Conservation (phyloP, 2,888 invertebrate species). For the Tipula lateralis region DNA sequence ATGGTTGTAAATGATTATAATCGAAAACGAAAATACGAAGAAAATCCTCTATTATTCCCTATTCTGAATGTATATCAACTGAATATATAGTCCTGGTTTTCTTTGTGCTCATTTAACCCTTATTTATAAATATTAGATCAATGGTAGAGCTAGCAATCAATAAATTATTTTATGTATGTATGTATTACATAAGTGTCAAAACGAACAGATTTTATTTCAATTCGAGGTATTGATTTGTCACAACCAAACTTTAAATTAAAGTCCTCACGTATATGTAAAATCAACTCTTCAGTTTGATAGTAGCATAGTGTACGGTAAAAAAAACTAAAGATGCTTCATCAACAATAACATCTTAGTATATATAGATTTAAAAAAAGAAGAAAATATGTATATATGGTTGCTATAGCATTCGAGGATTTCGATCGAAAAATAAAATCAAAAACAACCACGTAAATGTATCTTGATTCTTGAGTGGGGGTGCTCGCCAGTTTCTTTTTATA, state of each 20-base stretch:
- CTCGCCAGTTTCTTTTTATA: neutral
- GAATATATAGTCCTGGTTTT: conserved; percentile 4
- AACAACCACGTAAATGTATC: neutral
- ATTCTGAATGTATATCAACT: neutral
- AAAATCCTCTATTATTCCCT: neutral
- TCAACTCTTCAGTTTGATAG: neutral
- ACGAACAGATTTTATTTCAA: neutral
- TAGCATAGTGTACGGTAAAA: neutral
- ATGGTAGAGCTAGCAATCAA: neutral
- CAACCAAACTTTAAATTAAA: neutral
- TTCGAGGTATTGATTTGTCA: neutral
- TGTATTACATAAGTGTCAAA: neutral
- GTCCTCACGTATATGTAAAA: neutral
- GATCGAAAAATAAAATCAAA: neutral
- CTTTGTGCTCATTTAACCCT: conserved; percentile 11
- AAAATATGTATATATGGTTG: neutral
- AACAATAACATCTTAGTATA: neutral
- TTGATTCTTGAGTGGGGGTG: neutral
- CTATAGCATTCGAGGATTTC: neutral
- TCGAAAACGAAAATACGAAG: neutral
- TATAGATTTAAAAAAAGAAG: neutral
- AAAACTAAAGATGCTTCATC: neutral
- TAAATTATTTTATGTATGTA: too few relatives aligned
- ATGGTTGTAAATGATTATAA: neutral
- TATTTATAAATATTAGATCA: neutral